Base-by-base conservation (phyloP, 2,888 invertebrate genomes). In the Pycnomerus fuliginosus region DNA sequence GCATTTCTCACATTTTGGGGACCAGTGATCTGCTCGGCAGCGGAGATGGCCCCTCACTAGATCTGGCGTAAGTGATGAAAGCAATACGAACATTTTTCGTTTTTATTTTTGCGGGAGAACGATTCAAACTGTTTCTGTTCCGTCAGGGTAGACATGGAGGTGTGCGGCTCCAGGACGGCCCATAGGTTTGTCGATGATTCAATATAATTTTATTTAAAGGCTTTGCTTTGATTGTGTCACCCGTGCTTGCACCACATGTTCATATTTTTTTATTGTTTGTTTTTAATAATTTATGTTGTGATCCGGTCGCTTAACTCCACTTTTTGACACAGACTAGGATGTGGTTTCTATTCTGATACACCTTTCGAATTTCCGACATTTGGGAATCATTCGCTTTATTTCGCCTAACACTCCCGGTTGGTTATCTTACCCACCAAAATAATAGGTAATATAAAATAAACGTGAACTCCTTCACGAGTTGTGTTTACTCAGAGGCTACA, bases 1-100 rank as follows among this genome's bases (percentile, higher is more conserved):
- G 81, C 49, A 81, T 85, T 39, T 82, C 90, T 47, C 93, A 93
- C 66, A 93, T 95, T 60, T 74, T 94, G 23, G 93, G 93, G 24
- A 93, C 93, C 1, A 90, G 90, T 60, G 85, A 86, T 58, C 83
- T 87, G 45, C 69, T 83, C 13, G 79, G 80, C 16, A 82, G 83
- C 23, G 80, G 80, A 10, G 87, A 87, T 43, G 89, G 91, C 60
- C 80, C 85, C 3, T 83, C 84, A 58, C 76, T 89, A 40, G 87
- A 90, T 65, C 75, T 86, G 43, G 81, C 82, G 77, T 80, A 65
- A 71, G 80, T 80, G 20, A 41, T 15, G 30, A 33, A 16, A 30
- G 13, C 20, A 20, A 20, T 20, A 8, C 20, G 20, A 8, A 20
- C 4, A 20, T 5, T 20, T 20, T 20, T 20, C 20, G 40, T 37